Evolutionary conservation across 2,113 vertebrate genomes (phyloP), one percentile per base, ranked within the genome.

Genomic region (Triplophysa siluroides): DNA sequence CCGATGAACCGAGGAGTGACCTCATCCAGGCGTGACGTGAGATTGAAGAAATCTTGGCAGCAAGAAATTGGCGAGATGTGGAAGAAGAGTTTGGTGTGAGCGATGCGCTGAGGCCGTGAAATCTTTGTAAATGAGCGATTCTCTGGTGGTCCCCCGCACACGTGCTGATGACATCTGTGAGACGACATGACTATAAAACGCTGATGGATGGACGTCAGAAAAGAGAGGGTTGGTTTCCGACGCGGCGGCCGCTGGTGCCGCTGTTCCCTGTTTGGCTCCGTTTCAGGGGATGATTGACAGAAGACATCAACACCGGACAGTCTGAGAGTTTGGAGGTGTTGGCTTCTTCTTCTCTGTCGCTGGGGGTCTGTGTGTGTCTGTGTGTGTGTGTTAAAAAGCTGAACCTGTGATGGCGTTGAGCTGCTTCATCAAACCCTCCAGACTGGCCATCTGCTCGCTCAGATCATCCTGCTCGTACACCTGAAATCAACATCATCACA

Each of bases 361-460:
- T 26, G 38, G 41, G 50, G 67, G 23, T 47, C 60, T 38, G 75
- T 54, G 29, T 38, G 33, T 38, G 33, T 38, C 3, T 29, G 29
- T 29, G 29, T 16, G 10, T 41, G 12, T 21, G 24, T 78, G 85
- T 93, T 94, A 98, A 93, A 98, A 98, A 83, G 97, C 96, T 0
- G 97, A 98, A 85, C 96, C 96, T 0, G 96, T 98, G 89, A 98
- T 98, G 83, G 97, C 97, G 0, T 98, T 98, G 58, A 98, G 96
- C 83, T 98, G 96, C 90, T 98, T 97, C 97, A 98, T 98, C 79
- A 98, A 88, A 81, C 97, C 96, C 87, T 98, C 97, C 85, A 98
- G 92, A 87, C 96, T 98, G 69, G 97, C 97, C 96, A 98, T 98
- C 92, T 98, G 96, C 87, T 98, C 96, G 11, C 96, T 98, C 83